Percentiles rank a stretch among this genome's conserved stretches.
phyloP scores from a whole-genome alignment of 2,113 vertebrate species.

The Chlorodrepanis virens region DNA sequence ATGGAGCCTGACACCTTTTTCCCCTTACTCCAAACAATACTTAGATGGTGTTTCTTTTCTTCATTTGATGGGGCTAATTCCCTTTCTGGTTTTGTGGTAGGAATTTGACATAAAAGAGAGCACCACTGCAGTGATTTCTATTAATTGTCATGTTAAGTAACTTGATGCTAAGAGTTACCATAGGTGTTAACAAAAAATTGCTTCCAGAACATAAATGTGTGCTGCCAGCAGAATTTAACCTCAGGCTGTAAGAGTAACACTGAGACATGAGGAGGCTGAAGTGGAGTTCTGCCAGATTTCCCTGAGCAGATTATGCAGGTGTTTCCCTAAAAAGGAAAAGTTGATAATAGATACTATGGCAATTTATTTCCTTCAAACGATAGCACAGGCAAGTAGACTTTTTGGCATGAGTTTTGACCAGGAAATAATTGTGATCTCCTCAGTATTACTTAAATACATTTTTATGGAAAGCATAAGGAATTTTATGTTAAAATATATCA shows the following conservation, averaged over 20 bases:
- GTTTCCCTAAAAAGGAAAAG: conserved; percentile 30
- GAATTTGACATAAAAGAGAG: conserved; percentile 7
- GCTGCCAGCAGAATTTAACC: conserved; percentile 57
- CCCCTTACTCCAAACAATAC: background rate
- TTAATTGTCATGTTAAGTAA: conserved; percentile 43
- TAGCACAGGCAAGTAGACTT: background rate
- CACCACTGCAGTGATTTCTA: background rate
- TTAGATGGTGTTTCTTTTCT: background rate
- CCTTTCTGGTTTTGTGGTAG: background rate
- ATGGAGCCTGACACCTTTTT: background rate
- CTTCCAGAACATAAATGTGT: conserved; percentile 52
- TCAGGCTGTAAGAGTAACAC: conserved; percentile 14
- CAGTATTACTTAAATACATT: background rate
- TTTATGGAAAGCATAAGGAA: conserved; percentile 25
- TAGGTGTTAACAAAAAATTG: conserved; percentile 64
- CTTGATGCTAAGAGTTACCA: background rate
- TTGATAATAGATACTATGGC: background rate
- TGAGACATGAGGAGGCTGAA: background rate
- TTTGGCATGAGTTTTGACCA: background rate
- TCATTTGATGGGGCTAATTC: background rate
- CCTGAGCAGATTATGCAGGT: conserved; percentile 14
- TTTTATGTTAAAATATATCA: conserved; percentile 1
- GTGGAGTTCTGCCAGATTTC: conserved; percentile 27
- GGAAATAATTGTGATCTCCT: conserved; percentile 10
- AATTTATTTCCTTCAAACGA: conserved; percentile 16